Evolutionary conservation across 2,113 vertebrate genomes (phyloP).

Genomic region (Mormoops blainvillei): DNA sequence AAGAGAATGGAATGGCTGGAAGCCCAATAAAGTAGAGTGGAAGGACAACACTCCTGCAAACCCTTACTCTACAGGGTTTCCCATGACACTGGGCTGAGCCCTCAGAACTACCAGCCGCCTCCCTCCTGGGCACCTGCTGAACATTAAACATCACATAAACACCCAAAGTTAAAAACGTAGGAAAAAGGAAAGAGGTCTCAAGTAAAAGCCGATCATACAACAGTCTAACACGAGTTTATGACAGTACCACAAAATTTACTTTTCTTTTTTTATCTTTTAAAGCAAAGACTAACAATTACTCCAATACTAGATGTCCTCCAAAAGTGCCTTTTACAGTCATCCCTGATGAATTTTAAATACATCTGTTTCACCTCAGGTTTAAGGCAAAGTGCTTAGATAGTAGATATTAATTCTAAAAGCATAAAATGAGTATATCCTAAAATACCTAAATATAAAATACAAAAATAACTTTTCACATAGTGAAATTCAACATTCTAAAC

Average conservation of each 20-base stretch:
- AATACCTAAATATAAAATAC: neutral
- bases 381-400: neutral
- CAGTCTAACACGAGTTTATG: neutral
- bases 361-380: neutral
- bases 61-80: neutral
- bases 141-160: neutral
- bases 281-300: constrained; percentile 6
- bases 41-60: neutral
- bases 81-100: neutral
- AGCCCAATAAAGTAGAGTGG: neutral
- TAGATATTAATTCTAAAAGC: constrained; percentile 10
- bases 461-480: constrained; percentile 22
- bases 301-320: neutral
- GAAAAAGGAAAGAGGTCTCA: neutral
- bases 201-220: neutral
- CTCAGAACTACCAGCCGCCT: neutral
- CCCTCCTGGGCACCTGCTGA: neutral
- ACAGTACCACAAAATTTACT: neutral
- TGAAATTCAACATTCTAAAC: constrained; percentile 44
- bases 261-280: neutral
- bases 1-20: neutral
- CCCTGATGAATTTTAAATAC: neutral
- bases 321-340: constrained; percentile 18
- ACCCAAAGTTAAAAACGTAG: neutral
- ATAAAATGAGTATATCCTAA: neutral